phyloP scores from a whole-genome alignment of 2,888 invertebrate species.

The Caenorhabditis afra region DNA sequence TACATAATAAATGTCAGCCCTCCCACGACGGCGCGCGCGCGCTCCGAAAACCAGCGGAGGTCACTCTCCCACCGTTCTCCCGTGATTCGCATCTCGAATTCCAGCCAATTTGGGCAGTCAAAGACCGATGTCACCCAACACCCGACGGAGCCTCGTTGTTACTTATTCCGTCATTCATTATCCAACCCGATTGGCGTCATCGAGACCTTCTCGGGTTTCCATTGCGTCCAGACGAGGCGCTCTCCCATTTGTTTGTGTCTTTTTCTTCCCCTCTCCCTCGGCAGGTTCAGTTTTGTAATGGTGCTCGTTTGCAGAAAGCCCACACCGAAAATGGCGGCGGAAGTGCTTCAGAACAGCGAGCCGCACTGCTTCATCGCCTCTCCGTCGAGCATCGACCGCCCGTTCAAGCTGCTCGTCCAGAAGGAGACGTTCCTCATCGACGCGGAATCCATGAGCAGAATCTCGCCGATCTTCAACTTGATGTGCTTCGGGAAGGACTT shows the following conservation, averaged over 20 bases:
- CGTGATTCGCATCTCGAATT: slow-evolving; percentile 18
- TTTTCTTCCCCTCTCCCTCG: background rate
- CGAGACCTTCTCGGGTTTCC: slow-evolving; percentile 53
- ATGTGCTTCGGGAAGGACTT: slow-evolving; percentile 78
- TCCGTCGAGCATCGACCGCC: slow-evolving; percentile 68
- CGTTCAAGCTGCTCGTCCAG: slow-evolving; percentile 67
- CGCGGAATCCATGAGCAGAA: slow-evolving; percentile 68
- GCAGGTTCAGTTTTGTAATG: slow-evolving; percentile 6
- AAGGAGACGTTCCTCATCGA: slow-evolving; percentile 68
- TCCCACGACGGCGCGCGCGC: no score
- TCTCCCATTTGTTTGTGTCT: slow-evolving; percentile 13
- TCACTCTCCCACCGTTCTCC: no score
- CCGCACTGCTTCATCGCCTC: slow-evolving; percentile 61
- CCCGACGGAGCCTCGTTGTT: slow-evolving; percentile 44
- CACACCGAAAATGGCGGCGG: slow-evolving; percentile 61
- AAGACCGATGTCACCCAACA: slow-evolving; percentile 52
- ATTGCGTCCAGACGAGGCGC: background rate
- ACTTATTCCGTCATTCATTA: slow-evolving; percentile 54
- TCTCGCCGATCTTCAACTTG: slow-evolving; percentile 74
- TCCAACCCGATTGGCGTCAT: slow-evolving; percentile 55
- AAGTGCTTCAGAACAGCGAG: slow-evolving; percentile 58
- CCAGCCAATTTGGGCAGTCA: slow-evolving; percentile 32
- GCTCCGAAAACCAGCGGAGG: no score
- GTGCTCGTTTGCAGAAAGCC: slow-evolving; percentile 38
- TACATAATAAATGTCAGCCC: no score